phyloP scores from a whole-genome alignment of 2,113 vertebrate species.

The Phalacrocorax brasilianus region DNA sequence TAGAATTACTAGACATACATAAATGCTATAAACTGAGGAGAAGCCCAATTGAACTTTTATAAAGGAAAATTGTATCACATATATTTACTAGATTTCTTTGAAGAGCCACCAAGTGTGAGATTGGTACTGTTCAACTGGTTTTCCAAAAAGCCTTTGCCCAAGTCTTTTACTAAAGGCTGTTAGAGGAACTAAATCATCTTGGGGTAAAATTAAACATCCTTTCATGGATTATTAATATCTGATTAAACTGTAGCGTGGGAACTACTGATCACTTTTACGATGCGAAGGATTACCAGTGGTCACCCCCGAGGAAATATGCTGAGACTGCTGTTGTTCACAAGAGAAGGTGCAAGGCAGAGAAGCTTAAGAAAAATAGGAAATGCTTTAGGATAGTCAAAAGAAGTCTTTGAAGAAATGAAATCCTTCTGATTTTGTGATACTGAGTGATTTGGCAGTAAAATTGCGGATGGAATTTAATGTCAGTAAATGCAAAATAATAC shows the following conservation, averaged over 20 bases:
- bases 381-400: background rate
- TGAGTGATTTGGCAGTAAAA: background rate
- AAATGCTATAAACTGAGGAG: background rate
- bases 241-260: background rate
- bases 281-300: background rate
- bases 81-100: background rate
- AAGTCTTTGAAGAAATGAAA: background rate
- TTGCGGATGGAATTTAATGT: background rate
- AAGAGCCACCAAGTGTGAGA: background rate
- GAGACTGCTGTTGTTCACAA: background rate
- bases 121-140: background rate
- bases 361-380: background rate
- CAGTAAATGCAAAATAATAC: background rate
- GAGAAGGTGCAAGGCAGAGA: background rate
- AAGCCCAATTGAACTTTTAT: background rate
- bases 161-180: background rate
- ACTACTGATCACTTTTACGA: background rate
- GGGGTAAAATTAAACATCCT: background rate
- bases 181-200: background rate
- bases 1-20: background rate
- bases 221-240: background rate
- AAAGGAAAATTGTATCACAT: background rate
- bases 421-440: background rate
- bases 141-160: background rate
- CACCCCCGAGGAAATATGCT: background rate